Conservation (phyloP, 2,113 vertebrate genomes). For the Nerophis lumbriciformis region DNA sequence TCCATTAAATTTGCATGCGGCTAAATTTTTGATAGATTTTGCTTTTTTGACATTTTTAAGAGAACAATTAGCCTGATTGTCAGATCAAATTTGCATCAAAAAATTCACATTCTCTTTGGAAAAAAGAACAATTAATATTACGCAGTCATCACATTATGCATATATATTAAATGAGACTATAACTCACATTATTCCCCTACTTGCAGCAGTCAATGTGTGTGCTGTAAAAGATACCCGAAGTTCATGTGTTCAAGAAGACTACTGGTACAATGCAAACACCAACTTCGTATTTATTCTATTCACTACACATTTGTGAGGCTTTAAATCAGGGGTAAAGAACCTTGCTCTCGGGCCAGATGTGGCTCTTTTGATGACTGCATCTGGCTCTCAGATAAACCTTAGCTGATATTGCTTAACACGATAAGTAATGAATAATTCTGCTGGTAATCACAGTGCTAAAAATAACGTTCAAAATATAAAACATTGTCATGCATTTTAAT, state of each 20-base stretch:
- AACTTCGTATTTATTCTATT: slow-evolving; percentile 31
- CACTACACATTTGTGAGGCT: slow-evolving; percentile 37
- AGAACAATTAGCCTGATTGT: slow-evolving; percentile 6
- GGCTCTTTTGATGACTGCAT: no score
- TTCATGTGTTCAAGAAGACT: slow-evolving; percentile 12
- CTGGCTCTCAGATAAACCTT: no score
- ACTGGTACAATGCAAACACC: slow-evolving; percentile 19
- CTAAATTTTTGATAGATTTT: slow-evolving; percentile 9
- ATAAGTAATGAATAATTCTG: no score
- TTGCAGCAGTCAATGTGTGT: neutral
- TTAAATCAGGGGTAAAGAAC: no score
- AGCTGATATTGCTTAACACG: no score
- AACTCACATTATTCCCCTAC: neutral
- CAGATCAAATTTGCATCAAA: neutral
- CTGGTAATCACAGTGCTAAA: no score
- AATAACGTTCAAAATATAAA: no score
- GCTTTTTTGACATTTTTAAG: slow-evolving; percentile 8
- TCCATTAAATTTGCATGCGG: slow-evolving; percentile 4
- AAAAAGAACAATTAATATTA: neutral
- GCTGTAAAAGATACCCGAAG: slow-evolving; percentile 14
- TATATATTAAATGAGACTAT: slow-evolving; percentile 8
- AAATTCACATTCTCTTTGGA: slow-evolving; percentile 1
- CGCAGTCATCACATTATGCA: no score
- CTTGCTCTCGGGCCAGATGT: no score
- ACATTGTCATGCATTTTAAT: no score